Evolutionary conservation across 2,888 invertebrate genomes (phyloP).

Genomic region (Aelia acuminata): DNA sequence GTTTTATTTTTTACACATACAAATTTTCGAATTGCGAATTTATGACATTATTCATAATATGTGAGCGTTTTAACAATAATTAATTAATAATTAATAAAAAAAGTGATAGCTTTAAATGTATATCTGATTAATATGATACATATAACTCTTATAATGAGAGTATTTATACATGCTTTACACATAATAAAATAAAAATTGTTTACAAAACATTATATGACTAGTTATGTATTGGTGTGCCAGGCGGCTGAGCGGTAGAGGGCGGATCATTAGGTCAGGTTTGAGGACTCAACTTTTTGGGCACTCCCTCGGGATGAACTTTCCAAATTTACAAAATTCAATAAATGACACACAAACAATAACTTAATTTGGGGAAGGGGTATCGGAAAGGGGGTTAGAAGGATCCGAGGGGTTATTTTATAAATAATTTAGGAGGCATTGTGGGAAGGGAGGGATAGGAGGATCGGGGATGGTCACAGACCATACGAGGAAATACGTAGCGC

Average conservation of each 20-base stretch:
- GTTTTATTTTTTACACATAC: slow-evolving; percentile 39
- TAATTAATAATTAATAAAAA: slow-evolving; percentile 47
- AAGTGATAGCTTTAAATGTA: slow-evolving; percentile 41
- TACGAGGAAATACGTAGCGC: slow-evolving; percentile 64
- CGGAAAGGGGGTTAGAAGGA: slow-evolving; percentile 52
- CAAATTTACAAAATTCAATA: slow-evolving; percentile 50
- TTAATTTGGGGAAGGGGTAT: slow-evolving; percentile 38
- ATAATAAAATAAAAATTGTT: slow-evolving; percentile 58
- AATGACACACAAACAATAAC: slow-evolving; percentile 63
- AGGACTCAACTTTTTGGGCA: slow-evolving; percentile 52
- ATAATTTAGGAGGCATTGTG: slow-evolving; percentile 58
- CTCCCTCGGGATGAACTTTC: slow-evolving; percentile 35
- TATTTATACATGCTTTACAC: slow-evolving; percentile 64
- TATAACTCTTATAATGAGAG: slow-evolving; percentile 62
- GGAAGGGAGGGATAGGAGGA: slow-evolving; percentile 53
- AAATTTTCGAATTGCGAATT: slow-evolving; percentile 20
- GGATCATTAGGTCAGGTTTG: slow-evolving; percentile 44
- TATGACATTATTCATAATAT: slow-evolving; percentile 17
- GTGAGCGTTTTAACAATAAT: slow-evolving; percentile 37
- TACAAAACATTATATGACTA: slow-evolving; percentile 61
- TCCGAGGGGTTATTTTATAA: slow-evolving; percentile 53
- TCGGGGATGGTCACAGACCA: slow-evolving; percentile 65
- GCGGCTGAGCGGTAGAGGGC: slow-evolving; percentile 54
- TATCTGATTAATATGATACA: slow-evolving; percentile 65
- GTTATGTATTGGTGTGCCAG: slow-evolving; percentile 61